Conservation (phyloP, 2,888 invertebrate species). For the Spodoptera littoralis region DNA sequence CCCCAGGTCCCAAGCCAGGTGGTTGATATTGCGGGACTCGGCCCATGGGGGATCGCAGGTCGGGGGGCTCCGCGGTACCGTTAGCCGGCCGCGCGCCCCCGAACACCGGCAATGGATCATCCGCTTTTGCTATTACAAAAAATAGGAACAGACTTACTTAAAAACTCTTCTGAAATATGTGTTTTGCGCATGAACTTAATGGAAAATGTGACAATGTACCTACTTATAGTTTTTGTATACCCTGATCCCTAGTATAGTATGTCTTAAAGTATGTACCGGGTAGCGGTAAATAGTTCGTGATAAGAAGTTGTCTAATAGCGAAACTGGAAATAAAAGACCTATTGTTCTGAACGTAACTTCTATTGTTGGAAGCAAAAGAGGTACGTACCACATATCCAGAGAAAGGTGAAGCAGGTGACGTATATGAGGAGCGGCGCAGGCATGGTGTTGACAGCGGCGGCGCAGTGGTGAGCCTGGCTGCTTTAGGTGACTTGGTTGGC, state of each 20-base stretch:
- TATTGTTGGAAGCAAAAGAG: background rate
- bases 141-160: too few relatives aligned
- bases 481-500: slow-evolving; percentile 75
- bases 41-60: slow-evolving; percentile 78
- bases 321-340: too few relatives aligned
- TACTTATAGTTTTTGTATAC: too few relatives aligned
- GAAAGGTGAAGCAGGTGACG: slow-evolving; percentile 63
- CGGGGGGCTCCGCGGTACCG: slow-evolving; percentile 74
- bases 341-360: too few relatives aligned
- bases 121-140: slow-evolving; percentile 64
- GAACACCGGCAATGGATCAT: slow-evolving; percentile 63
- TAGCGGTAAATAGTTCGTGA: background rate
- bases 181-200: too few relatives aligned
- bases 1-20: slow-evolving; percentile 84
- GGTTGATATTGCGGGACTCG: slow-evolving; percentile 86
- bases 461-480: slow-evolving; percentile 38
- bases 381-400: slow-evolving; percentile 76
- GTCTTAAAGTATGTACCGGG: too few relatives aligned
- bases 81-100: slow-evolving; percentile 69
- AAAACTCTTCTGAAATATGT: too few relatives aligned
- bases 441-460: slow-evolving; percentile 67
- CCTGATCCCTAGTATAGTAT: too few relatives aligned
- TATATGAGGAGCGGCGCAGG: slow-evolving; percentile 68
- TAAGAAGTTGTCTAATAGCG: background rate
- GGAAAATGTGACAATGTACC: too few relatives aligned